Conservation (phyloP, 2,888 invertebrate genomes). For the Phlogophora meticulosa region DNA sequence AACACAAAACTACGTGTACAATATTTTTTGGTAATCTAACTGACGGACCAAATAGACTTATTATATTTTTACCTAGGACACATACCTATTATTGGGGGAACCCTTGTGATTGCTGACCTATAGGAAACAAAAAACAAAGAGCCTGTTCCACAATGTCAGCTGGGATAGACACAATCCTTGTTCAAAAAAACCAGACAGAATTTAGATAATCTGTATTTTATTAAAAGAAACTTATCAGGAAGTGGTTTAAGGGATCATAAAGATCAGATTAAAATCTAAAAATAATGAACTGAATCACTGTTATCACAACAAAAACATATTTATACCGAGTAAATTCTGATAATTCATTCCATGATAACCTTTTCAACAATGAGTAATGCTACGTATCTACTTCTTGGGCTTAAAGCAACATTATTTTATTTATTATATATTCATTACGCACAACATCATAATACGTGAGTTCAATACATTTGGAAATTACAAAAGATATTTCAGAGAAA, state of each 20-base stretch:
- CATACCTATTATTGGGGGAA: background rate
- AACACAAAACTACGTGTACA: too few relatives aligned
- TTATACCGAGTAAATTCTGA: background rate
- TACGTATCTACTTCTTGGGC: background rate
- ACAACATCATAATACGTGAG: too few relatives aligned
- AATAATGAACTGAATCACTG: conserved; percentile 2
- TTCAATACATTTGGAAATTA: too few relatives aligned
- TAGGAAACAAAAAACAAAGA: background rate
- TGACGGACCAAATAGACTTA: too few relatives aligned
- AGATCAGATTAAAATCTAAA: conserved; percentile 7
- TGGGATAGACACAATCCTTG: background rate
- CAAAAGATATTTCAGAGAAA: too few relatives aligned
- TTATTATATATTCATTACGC: too few relatives aligned
- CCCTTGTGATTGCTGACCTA: background rate
- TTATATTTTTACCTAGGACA: too few relatives aligned
- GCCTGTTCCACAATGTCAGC: background rate
- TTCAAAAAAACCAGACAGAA: background rate
- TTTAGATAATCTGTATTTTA: background rate
- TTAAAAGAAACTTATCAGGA: background rate
- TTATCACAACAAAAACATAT: conserved; percentile 5
- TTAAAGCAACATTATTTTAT: too few relatives aligned
- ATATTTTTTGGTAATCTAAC: too few relatives aligned
- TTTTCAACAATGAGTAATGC: background rate
- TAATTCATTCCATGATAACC: background rate
- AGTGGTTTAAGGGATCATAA: background rate